Conservation (phyloP, 2,797 vertebrate genomes). For the Cyprinodon diabolis region DNA sequence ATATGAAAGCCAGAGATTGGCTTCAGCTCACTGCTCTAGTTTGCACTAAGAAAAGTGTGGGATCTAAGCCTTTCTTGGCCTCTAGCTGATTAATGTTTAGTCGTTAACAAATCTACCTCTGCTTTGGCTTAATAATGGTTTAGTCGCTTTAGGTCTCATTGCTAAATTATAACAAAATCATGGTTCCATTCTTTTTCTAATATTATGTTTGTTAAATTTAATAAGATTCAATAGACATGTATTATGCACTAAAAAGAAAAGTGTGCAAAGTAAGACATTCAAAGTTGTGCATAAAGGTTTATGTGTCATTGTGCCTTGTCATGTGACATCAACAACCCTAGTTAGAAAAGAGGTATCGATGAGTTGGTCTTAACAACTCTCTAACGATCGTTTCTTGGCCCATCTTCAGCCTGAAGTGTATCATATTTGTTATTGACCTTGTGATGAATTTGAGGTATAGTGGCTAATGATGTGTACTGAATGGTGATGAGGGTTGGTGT, state of each 20-base stretch:
- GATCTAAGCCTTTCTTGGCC: slow-evolving; percentile 59
- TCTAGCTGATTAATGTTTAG: slow-evolving; percentile 60
- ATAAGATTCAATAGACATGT: neutral
- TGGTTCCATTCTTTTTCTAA: neutral
- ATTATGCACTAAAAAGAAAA: neutral
- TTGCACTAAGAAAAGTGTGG: slow-evolving; percentile 19
- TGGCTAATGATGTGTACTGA: slow-evolving; percentile 44
- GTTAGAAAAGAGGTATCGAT: slow-evolving; percentile 58
- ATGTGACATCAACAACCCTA: neutral
- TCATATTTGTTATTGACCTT: slow-evolving; percentile 48
- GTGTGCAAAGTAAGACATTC: neutral
- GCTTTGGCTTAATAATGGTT: slow-evolving; percentile 21
- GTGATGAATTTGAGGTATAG: slow-evolving; percentile 43
- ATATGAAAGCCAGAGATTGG: slow-evolving; percentile 60
- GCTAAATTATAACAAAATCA: slow-evolving; percentile 16
- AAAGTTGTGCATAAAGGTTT: neutral
- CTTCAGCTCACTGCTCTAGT: slow-evolving; percentile 27
- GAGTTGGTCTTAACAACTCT: slow-evolving; percentile 27
- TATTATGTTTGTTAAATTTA: neutral
- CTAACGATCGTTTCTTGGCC: slow-evolving; percentile 4
- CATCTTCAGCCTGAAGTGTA: neutral
- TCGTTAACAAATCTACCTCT: slow-evolving; percentile 25
- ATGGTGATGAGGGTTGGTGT: neutral
- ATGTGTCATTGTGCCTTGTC: neutral
- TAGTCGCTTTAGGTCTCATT: slow-evolving; percentile 26